Percentiles rank a stretch among this genome's conserved stretches.
Conservation (phyloP, 2,888 invertebrate species). For the Dysmachus trigonus region DNA sequence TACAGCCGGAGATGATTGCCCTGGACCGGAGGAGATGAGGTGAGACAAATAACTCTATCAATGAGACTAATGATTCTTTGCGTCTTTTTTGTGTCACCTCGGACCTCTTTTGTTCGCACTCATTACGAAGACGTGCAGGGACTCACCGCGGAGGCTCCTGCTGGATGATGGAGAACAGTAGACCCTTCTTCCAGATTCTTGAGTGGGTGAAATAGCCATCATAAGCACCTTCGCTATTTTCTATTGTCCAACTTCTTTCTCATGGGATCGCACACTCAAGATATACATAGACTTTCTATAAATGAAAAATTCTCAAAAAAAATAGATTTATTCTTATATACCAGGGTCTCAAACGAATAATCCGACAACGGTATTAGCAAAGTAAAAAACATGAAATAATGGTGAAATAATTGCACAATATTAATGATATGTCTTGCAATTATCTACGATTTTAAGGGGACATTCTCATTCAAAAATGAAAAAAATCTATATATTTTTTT, state of each 20-base stretch:
- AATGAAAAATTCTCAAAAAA: background rate
- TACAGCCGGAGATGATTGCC: conserved; percentile 48
- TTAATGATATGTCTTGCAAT: too few relatives aligned
- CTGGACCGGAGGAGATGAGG: conserved; percentile 44
- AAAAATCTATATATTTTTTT: too few relatives aligned
- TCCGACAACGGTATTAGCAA: too few relatives aligned
- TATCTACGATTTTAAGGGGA: too few relatives aligned
- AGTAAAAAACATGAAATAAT: too few relatives aligned
- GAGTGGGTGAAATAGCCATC: background rate
- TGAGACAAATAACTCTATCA: conserved; percentile 50
- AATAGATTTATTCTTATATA: background rate
- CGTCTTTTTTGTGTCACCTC: conserved; percentile 30
- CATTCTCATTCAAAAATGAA: too few relatives aligned
- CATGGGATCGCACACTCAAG: background rate
- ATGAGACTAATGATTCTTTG: conserved; percentile 49
- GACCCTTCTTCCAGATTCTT: background rate
- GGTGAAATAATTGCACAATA: too few relatives aligned
- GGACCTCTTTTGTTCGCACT: conserved; percentile 31
- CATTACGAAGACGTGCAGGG: conserved; percentile 39
- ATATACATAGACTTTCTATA: too few relatives aligned
- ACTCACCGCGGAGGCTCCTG: background rate
- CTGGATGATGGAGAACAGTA: background rate
- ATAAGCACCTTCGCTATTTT: background rate
- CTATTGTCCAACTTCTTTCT: background rate
- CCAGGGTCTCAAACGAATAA: too few relatives aligned